Conservation (phyloP, 2,797 vertebrate species). For the Spinibarbus caldwelli region DNA sequence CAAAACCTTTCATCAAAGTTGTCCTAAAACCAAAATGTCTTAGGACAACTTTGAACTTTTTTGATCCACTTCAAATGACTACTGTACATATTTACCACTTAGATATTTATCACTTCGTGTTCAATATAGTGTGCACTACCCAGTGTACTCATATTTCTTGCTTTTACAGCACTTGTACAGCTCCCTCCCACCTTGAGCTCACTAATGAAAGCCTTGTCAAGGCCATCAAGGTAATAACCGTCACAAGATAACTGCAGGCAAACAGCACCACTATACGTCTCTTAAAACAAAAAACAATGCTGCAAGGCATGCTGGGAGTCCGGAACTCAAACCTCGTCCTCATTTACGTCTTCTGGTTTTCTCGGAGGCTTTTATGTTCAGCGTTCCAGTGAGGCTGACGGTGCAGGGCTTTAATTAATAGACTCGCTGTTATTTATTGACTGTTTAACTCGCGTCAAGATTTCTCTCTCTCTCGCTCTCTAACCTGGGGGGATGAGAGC, state of each 20-base stretch:
- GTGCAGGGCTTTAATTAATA: slow-evolving; percentile 39
- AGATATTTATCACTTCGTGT: background rate
- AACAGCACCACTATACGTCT: slow-evolving; percentile 6
- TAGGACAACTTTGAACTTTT: too few relatives aligned
- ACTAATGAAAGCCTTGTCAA: slow-evolving; percentile 38
- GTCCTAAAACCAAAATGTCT: too few relatives aligned
- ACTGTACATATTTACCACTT: background rate
- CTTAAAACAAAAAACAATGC: slow-evolving; percentile 20
- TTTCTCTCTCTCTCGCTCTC: slow-evolving; percentile 55
- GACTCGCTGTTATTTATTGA: slow-evolving; percentile 73
- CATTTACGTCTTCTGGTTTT: slow-evolving; percentile 23
- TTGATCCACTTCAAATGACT: too few relatives aligned
- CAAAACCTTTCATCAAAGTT: too few relatives aligned
- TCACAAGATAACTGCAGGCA: slow-evolving; percentile 35
- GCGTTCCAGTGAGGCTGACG: slow-evolving; percentile 9
- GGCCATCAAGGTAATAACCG: slow-evolving; percentile 31
- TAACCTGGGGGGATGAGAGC: slow-evolving; percentile 49
- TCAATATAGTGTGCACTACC: background rate
- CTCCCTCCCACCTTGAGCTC: background rate
- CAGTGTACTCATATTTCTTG: background rate
- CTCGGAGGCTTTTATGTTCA: slow-evolving; percentile 27
- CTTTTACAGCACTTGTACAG: background rate
- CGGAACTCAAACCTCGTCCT: background rate
- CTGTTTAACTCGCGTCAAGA: slow-evolving; percentile 52
- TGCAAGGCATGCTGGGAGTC: slow-evolving; percentile 42